phyloP scores from a whole-genome alignment of 2,113 vertebrate genomes.

The Cyphomyrus plagiostoma region DNA sequence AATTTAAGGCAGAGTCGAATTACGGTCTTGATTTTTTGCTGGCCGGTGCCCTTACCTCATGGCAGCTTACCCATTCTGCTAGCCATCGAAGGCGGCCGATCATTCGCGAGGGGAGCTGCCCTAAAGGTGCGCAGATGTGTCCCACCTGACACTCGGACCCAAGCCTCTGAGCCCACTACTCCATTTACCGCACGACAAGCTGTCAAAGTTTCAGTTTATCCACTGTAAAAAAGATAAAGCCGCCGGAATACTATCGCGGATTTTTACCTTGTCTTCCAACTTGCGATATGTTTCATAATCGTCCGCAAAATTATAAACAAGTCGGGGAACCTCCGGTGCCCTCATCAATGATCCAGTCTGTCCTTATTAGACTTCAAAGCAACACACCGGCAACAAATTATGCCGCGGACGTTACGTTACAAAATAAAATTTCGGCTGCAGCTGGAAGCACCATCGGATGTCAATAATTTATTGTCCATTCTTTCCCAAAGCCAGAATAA shows the following conservation, averaged over 20 bases:
- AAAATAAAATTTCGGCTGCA: slow-evolving; percentile 55
- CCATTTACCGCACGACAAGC: neutral
- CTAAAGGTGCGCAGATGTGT: neutral
- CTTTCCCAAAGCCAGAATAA: slow-evolving; percentile 24
- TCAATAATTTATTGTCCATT: slow-evolving; percentile 55
- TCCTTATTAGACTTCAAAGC: neutral
- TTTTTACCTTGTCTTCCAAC: neutral
- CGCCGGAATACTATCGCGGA: neutral
- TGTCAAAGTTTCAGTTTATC: slow-evolving; percentile 1
- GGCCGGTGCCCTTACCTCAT: neutral
- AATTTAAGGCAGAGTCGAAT: neutral
- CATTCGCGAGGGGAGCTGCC: neutral
- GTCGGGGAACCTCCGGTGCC: neutral
- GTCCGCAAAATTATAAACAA: slow-evolving; percentile 8
- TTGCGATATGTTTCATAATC: slow-evolving; percentile 15
- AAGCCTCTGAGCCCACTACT: neutral
- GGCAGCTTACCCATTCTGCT: neutral
- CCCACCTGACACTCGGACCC: slow-evolving; percentile 7
- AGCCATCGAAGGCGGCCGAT: neutral
- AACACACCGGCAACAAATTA: neutral
- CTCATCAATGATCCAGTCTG: neutral
- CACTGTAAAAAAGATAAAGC: neutral
- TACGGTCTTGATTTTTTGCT: neutral
- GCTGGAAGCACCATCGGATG: slow-evolving; percentile 60
- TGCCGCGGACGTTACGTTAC: neutral